Evolutionary conservation across 2,113 vertebrate genomes (phyloP), one percentile per base, ranked within the genome.

Genomic region (Eudyptes chrysolophus): DNA sequence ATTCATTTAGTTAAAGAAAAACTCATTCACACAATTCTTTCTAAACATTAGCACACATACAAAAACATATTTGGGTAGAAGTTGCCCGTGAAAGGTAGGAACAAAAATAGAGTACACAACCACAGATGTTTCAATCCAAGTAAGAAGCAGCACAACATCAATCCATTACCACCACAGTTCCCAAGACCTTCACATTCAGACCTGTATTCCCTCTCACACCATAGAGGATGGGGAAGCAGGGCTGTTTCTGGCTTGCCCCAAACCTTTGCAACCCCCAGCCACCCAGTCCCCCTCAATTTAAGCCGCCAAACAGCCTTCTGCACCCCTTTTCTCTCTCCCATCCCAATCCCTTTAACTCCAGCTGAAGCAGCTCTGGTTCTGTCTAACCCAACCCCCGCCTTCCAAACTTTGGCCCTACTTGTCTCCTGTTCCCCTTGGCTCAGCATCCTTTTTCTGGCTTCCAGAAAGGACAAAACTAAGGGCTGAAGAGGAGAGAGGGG

Each of bases 221-320:
- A 0, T 1, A 60, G 26, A 0, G 2, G 27, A 46, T 27, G 12
- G n/a, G 32, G 20, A 72, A 71, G 30, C 6, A 75, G 29, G 16
- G 57, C 32, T 90, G 46, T 30, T 42, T 76, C 11, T 24, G 48
- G 16, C 32, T 90, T 68, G 40, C 34, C 25, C 13, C 49, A 69
- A 40, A 62, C 10, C 25, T 68, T 6, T 46, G 11, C 17, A 72
- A 57, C 8, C 10, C 40, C 4, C 27, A 52, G 44, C 19, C 24
- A n/a, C 26, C 13, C 15, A 48, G 25, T 16, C 8, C 13, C 26
- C 64, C 32, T 29, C 29, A 42, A 1, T 36, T 91, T 32, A 68
- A 64, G 8, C 71, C 60, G 13, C 9, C 48, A 71, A 57, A 44
- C 11, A 69, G 32, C 11, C 32, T 76, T 64, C 64, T 69, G 22